Evolutionary conservation across 2,888 invertebrate species (phyloP).

Genomic region (Gryllus longicercus): DNA sequence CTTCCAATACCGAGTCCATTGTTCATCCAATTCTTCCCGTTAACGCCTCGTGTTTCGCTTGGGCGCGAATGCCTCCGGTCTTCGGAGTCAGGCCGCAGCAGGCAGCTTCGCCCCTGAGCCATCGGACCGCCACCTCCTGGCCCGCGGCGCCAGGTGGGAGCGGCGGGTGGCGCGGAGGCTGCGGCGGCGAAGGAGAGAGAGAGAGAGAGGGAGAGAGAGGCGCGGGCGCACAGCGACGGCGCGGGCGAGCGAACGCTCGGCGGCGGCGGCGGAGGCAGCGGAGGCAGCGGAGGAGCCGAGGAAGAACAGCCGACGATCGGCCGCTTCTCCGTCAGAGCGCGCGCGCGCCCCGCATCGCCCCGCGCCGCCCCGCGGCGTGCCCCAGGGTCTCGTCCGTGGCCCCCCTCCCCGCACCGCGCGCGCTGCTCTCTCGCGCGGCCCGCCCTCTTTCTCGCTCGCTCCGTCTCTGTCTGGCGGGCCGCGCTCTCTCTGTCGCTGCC

Average conservation of each 20-base stretch:
- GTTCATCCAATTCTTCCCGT: too few species aligned
- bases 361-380: too few species aligned
- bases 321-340: background rate
- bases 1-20: too few species aligned
- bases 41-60: too few species aligned
- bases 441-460: too few species aligned
- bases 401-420: background rate
- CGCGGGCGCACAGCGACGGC: background rate
- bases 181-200: background rate
- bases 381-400: background rate
- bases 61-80: too few species aligned
- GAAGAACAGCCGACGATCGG: slow-evolving; percentile 10
- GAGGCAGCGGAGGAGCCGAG: background rate
- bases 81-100: too few species aligned
- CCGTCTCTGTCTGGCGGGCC: too few species aligned
- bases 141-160: background rate
- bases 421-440: too few species aligned
- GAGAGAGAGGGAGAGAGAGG: background rate
- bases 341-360: background rate
- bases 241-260: too few species aligned
- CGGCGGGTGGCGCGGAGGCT: background rate
- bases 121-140: background rate
- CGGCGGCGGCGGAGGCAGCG: too few species aligned
- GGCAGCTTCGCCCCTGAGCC: background rate
- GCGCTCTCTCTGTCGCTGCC: too few species aligned